Percentiles rank a stretch among this genome's conserved stretches.
Conservation (phyloP, 2,113 vertebrate genomes). For the Rhea pennata region DNA sequence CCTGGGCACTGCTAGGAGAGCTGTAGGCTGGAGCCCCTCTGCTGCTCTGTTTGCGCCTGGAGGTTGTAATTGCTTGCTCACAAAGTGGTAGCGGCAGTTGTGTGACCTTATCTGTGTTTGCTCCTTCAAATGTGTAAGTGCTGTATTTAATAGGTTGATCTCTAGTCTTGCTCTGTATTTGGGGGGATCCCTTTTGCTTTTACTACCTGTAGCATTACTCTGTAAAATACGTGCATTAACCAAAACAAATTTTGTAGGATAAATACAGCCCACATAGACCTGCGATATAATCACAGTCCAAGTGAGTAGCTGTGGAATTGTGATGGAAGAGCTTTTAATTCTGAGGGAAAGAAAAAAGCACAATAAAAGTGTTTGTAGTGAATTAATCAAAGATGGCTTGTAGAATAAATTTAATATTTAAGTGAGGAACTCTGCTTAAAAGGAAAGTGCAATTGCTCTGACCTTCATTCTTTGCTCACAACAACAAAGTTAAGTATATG, state of each 20-base stretch:
- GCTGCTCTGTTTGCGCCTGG: not conserved
- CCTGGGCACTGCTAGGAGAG: not conserved
- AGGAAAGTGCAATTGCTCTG: not conserved
- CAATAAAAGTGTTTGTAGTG: not conserved
- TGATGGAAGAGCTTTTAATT: not conserved
- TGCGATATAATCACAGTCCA: no score
- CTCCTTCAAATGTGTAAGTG: not conserved
- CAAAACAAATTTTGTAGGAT: not conserved
- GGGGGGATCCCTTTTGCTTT: not conserved
- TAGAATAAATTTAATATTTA: not conserved
- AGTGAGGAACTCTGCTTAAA: not conserved
- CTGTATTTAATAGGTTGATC: not conserved
- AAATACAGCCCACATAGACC: not conserved
- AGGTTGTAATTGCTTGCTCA: not conserved
- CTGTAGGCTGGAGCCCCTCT: not conserved
- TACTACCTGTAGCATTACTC: not conserved
- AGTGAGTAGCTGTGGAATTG: not conserved
- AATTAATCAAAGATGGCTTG: not conserved
- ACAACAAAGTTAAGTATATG: constrained; percentile 3
- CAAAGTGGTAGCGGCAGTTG: not conserved
- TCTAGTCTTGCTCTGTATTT: not conserved
- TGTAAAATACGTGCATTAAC: not conserved
- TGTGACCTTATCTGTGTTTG: not conserved
- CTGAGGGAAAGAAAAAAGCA: not conserved
- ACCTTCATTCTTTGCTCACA: constrained; percentile 47